Base-by-base conservation (phyloP, 2,888 invertebrate genomes). In the Trichogramma dendrolimi region DNA sequence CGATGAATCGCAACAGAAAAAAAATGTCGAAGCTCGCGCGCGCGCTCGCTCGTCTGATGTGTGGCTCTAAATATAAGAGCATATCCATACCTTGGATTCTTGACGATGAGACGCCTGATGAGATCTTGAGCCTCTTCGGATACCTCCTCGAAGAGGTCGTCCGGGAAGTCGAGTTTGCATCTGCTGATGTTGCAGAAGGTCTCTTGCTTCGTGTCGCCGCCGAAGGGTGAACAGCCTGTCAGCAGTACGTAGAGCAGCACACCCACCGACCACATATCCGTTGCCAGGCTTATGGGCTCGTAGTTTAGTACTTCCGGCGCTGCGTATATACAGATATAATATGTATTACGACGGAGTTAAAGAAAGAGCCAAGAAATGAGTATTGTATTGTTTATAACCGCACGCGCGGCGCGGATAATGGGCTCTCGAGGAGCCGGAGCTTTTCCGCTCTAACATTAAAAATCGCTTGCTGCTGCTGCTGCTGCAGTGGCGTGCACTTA, bases 241-340 rank as follows among this genome's bases (percentile, higher is more conserved):
- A 97, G 83, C 71, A 97, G 86, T 44, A 96, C 96, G 83, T 97
- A 97, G 47, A 94, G 87, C 74, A 97, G 82, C 50, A 97, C 96
- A 64, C 97, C 97, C 70, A 96, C 87, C 66, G 96, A 96, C 96
- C 96, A 97, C 84, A 96, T 94, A 82, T 97, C 96, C 62, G 96
- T 96, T 54, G 94, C 89, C 69, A 96, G 84, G 71, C 92, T 91
- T 68, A 96, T 87, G 62, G 96, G 94, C 81, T 97, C 96, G 82
- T 96, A 97, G 75, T 92, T 94, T 66, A 97, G 84, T 75, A 96
- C 93, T 84, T 97, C 96, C 67, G 94, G 94, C 56, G 94, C 93
- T 89, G 82, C 46, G 46, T n/a, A n/a, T 46, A 10, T 46, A 8
- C 46, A 46, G 46, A 10, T 46, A n/a, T n/a, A 46, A 2, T n/a